These are phyloP conservation scores for Trichonephila inaurata DNA, from an alignment of 1,140 invertebrate genomes.

Conservation along the genomic window DNA sequence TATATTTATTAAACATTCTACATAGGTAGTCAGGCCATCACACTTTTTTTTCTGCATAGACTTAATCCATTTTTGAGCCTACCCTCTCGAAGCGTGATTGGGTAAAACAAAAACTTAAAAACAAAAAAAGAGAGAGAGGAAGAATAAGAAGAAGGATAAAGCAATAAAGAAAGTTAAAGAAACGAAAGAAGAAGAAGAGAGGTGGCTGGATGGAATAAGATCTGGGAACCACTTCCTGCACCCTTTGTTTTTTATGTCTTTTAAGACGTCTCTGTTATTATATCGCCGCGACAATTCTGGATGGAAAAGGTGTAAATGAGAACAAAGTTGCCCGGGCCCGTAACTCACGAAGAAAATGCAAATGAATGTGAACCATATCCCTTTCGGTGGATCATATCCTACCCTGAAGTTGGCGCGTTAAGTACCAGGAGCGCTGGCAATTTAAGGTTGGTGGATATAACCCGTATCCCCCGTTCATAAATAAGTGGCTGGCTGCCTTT, in stretches of 20 bases:
- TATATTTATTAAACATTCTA: neutral
- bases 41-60: neutral
- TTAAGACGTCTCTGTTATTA: constrained; percentile 74
- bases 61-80: constrained; percentile 65
- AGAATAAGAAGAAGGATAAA: neutral
- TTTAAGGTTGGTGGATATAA: constrained; percentile 72
- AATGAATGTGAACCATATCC: constrained; percentile 76
- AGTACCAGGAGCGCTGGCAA: constrained; percentile 70
- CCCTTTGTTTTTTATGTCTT: constrained; percentile 70
- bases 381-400: constrained; percentile 56
- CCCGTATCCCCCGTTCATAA: constrained; percentile 74
- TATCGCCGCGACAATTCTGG: constrained; percentile 64
- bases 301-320: constrained; percentile 76
- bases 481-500: constrained; percentile 48
- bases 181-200: neutral
- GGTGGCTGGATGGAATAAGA: constrained; percentile 59
- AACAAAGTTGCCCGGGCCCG: constrained; percentile 71
- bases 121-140: neutral
- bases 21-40: neutral
- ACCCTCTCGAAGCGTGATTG: constrained; percentile 41
- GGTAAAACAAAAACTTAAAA: constrained; percentile 29
- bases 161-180: constrained; percentile 63
- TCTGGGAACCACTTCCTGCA: neutral
- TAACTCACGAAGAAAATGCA: constrained; percentile 77
- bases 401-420: constrained; percentile 65